Evolutionary conservation across 2,797 vertebrate genomes (phyloP).

Genomic region (Myripristis murdjan): DNA sequence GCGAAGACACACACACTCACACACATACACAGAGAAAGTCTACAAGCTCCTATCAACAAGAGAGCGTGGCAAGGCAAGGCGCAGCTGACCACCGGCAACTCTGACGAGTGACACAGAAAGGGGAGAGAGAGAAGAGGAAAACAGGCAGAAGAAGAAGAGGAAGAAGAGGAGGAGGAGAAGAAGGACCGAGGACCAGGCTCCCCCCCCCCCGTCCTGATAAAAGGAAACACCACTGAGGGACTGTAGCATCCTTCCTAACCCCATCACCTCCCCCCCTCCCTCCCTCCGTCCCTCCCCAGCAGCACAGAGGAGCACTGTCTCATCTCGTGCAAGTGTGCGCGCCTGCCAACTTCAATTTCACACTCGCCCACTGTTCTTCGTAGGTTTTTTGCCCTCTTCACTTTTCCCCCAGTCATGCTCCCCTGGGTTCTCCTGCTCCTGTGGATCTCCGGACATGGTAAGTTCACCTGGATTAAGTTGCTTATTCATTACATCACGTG

Average conservation of each 20-base stretch:
- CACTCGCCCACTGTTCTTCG: conserved; percentile 74
- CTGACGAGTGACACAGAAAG: conserved; percentile 68
- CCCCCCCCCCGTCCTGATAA: conserved; percentile 74
- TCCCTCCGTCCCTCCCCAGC: conserved; percentile 32
- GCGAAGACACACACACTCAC: too few relatives aligned
- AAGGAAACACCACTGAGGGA: conserved; percentile 77
- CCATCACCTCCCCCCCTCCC: neutral
- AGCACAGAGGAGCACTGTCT: conserved; percentile 80
- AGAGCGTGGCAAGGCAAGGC: conserved; percentile 64
- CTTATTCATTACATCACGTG: conserved; percentile 52
- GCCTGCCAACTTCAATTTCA: conserved; percentile 81
- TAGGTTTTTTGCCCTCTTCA: conserved; percentile 78
- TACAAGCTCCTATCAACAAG: conserved; percentile 76
- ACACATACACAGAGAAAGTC: conserved; percentile 73
- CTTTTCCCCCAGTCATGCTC: conserved; percentile 80
- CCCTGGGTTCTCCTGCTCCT: conserved; percentile 78
- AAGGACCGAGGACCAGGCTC: conserved; percentile 66
- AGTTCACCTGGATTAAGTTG: conserved; percentile 63
- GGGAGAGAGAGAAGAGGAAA: conserved; percentile 24
- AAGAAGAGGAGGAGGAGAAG: conserved; percentile 63
- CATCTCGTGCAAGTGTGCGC: conserved; percentile 68
- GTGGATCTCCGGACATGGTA: conserved; percentile 83
- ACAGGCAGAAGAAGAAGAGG: conserved; percentile 16
- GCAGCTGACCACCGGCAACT: conserved; percentile 66
- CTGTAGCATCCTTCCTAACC: conserved; percentile 65